Conservation (phyloP, 1,140 invertebrate species). For the Mylabris phalerata region DNA sequence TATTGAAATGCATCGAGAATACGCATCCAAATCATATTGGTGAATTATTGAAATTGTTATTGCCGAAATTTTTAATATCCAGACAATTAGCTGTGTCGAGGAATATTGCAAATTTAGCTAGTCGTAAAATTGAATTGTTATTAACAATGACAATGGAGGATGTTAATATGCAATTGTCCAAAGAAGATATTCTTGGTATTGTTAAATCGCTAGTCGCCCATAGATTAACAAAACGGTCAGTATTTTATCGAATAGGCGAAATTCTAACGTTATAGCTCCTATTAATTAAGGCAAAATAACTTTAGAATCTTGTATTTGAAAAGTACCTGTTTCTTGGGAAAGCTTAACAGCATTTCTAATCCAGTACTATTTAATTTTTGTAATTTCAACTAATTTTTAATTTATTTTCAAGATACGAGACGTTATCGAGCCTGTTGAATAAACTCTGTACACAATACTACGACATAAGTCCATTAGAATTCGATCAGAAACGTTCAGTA, state of each 20-base stretch:
- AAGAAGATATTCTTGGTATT: conserved; percentile 52
- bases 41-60: conserved; percentile 51
- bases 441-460: conserved; percentile 51
- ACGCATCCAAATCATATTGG: conserved; percentile 61
- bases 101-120: conserved; percentile 54
- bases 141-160: conserved; percentile 49
- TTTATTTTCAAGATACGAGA: conserved; percentile 46
- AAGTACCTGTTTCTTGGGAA: too few relatives aligned
- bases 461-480: conserved; percentile 44
- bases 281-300: neutral
- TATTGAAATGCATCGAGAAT: conserved; percentile 57
- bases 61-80: conserved; percentile 53
- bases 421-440: conserved; percentile 51
- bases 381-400: conserved; percentile 2
- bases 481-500: conserved; percentile 43
- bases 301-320: too few relatives aligned
- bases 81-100: conserved; percentile 54
- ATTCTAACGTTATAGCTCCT: neutral
- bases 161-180: conserved; percentile 49
- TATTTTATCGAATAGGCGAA: conserved; percentile 3
- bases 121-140: conserved; percentile 56
- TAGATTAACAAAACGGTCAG: conserved; percentile 50
- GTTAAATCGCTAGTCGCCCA: conserved; percentile 47
- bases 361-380: neutral
- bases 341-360: too few relatives aligned